A percentile compares a stretch with the other conserved stretches of the same genome.
These are phyloP conservation scores for Parazoanthus darwini DNA, from an alignment of 92 coral and sea anemone genomes.

Conservation along the genomic window DNA sequence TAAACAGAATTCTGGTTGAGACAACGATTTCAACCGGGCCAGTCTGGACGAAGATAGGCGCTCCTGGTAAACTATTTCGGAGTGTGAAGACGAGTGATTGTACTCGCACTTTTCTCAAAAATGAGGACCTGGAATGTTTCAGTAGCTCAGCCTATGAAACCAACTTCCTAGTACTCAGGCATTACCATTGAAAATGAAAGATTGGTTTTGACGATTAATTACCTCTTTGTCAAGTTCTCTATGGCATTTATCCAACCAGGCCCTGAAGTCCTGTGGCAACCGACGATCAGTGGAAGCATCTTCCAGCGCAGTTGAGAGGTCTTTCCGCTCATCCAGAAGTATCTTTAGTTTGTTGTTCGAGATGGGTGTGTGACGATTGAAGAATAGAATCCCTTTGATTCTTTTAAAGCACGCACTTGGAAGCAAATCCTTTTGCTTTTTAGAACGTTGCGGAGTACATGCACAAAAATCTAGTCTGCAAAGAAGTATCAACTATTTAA, in stretches of 20 bases:
- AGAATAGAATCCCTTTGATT: slow-evolving; percentile 80
- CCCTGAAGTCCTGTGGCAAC: slow-evolving; percentile 75
- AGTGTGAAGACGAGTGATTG: too few relatives aligned
- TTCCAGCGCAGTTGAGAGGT: slow-evolving; percentile 81
- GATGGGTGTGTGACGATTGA: slow-evolving; percentile 83
- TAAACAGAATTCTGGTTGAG: too few relatives aligned
- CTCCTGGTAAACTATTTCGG: too few relatives aligned
- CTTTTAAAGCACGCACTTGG: slow-evolving; percentile 79
- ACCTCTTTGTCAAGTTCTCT: slow-evolving; percentile 87
- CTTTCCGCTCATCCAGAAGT: slow-evolving; percentile 81
- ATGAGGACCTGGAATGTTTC: too few relatives aligned
- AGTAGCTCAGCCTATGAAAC: too few relatives aligned
- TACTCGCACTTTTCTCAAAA: too few relatives aligned
- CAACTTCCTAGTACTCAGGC: background rate
- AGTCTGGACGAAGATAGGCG: too few relatives aligned
- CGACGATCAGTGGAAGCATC: slow-evolving; percentile 85
- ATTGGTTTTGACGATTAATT: background rate
- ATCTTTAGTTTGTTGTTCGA: slow-evolving; percentile 85
- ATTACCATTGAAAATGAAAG: background rate
- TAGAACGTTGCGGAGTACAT: slow-evolving; percentile 66
- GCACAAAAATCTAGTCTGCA: slow-evolving; percentile 77
- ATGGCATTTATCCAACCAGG: slow-evolving; percentile 86
- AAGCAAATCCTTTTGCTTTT: slow-evolving; percentile 76
- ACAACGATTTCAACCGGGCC: too few relatives aligned
- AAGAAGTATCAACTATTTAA: background rate